phyloP scores from a whole-genome alignment of 2,888 invertebrate genomes.

The Corbicula japonica region DNA sequence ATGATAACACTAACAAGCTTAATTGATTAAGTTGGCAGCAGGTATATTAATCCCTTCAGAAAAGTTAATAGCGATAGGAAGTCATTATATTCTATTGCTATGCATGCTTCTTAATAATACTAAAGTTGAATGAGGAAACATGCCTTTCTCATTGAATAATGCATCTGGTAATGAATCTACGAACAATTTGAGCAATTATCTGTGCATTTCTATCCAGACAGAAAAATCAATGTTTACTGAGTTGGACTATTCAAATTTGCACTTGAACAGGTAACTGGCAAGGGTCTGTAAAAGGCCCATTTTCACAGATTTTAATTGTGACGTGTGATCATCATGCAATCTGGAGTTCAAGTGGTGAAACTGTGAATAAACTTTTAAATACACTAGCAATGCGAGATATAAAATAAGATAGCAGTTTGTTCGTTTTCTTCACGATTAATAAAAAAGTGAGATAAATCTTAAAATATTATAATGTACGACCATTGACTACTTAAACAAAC shows the following conservation, averaged over 20 bases:
- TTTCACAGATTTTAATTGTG: no score
- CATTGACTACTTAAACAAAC: not conserved
- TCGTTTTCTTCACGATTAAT: not conserved
- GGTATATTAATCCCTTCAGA: not conserved
- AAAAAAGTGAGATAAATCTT: not conserved
- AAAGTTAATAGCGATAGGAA: not conserved
- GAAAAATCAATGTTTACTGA: not conserved
- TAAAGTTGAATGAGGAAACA: not conserved
- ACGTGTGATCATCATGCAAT: no score
- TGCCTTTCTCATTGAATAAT: no score
- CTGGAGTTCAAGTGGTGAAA: no score
- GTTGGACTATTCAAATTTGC: not conserved
- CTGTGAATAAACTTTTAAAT: no score
- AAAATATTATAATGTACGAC: not conserved
- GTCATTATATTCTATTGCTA: slow-evolving; percentile 1
- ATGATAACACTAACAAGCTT: not conserved
- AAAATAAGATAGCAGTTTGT: no score
- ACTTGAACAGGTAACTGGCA: not conserved
- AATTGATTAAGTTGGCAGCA: not conserved
- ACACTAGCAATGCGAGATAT: no score
- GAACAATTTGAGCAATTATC: no score
- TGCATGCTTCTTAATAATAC: not conserved
- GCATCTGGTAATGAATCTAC: no score
- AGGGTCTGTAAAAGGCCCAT: no score
- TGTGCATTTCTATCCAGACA: not conserved